These are phyloP conservation scores for Drosophila parvula DNA, from an alignment of 1,140 invertebrate genomes.

Conservation along the genomic window DNA sequence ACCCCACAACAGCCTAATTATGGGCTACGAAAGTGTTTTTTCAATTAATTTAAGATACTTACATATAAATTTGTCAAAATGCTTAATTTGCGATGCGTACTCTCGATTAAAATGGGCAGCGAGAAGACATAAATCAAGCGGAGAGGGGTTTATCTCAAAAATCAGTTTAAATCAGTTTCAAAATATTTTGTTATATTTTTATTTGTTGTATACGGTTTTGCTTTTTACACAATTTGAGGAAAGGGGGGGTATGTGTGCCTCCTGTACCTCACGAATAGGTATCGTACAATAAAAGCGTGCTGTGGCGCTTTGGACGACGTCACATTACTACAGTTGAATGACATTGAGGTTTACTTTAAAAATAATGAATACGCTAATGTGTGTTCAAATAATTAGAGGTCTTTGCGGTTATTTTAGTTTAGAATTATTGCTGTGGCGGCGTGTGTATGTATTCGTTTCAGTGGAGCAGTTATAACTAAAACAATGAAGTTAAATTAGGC, in stretches of 20 bases:
- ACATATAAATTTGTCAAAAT: slow-evolving; percentile 8
- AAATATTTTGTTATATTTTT: slow-evolving; percentile 50
- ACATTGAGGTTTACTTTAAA: slow-evolving; percentile 39
- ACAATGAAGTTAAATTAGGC: slow-evolving; percentile 57
- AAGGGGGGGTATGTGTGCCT: slow-evolving; percentile 27
- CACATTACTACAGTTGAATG: slow-evolving; percentile 50
- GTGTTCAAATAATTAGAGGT: slow-evolving; percentile 74
- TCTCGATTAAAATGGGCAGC: slow-evolving; percentile 30
- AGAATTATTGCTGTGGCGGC: slow-evolving; percentile 27
- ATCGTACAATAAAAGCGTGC: slow-evolving; percentile 52
- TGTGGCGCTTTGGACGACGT: slow-evolving; percentile 40
- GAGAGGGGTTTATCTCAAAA: slow-evolving; percentile 18
- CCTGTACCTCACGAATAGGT: slow-evolving; percentile 33
- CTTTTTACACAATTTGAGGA: slow-evolving; percentile 41
- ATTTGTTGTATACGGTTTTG: slow-evolving; percentile 46
- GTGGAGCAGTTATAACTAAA: slow-evolving; percentile 39
- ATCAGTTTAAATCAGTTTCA: slow-evolving; percentile 13
- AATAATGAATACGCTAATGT: slow-evolving; percentile 64
- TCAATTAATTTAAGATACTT: not conserved
- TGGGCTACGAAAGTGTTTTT: not conserved
- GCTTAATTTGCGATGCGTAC: slow-evolving; percentile 33
- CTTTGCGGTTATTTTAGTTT: slow-evolving; percentile 66
- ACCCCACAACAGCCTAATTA: not conserved
- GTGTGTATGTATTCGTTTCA: slow-evolving; percentile 11
- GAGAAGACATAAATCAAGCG: slow-evolving; percentile 37